phyloP scores from a whole-genome alignment of 2,113 vertebrate species.

The Rhinolophus ferrumequinum region DNA sequence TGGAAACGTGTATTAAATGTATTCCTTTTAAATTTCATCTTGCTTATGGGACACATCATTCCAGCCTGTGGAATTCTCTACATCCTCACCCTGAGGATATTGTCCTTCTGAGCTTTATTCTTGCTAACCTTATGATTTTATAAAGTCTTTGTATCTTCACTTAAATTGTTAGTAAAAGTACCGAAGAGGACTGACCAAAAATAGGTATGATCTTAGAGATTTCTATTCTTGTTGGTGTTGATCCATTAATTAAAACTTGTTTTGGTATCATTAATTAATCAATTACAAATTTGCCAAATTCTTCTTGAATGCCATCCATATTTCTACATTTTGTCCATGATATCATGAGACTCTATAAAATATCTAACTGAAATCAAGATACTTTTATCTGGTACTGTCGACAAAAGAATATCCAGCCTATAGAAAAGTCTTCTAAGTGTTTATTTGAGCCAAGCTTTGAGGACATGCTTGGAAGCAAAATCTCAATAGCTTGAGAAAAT shows the following conservation, averaged over 20 bases:
- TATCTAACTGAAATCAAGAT: not conserved
- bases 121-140: not conserved
- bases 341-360: not conserved
- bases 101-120: not conserved
- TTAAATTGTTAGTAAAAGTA: slow-evolving; percentile 27
- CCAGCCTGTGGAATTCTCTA: not conserved
- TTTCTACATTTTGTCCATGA: slow-evolving; percentile 23
- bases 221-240: not conserved
- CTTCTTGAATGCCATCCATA: not conserved
- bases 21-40: slow-evolving; percentile 14
- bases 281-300: not conserved
- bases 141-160: not conserved
- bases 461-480: not conserved
- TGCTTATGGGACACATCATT: not conserved
- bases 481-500: not conserved
- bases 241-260: not conserved
- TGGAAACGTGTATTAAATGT: not conserved
- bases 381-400: not conserved
- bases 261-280: not conserved
- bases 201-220: not conserved
- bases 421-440: not conserved
- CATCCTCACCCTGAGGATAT: not conserved
- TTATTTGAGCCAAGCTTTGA: not conserved
- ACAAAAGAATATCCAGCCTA: not conserved
- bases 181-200: not conserved